Conservation (phyloP, 2,888 invertebrate species). For the Herminia tarsipennalis region DNA sequence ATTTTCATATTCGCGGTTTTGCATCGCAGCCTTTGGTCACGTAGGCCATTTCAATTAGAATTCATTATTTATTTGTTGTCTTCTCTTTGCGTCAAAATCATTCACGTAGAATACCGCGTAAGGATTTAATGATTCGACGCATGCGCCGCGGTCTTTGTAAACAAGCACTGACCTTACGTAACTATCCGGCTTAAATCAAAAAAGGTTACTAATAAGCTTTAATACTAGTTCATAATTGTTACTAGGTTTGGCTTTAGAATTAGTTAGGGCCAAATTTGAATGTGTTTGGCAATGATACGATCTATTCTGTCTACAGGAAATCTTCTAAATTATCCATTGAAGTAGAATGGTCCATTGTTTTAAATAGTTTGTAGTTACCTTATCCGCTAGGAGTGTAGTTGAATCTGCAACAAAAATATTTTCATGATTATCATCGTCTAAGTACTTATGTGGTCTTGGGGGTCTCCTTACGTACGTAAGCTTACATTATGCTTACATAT, state of each 20-base stretch:
- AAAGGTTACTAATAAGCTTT: not conserved
- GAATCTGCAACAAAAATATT: conserved; percentile 8
- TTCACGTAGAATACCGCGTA: too few relatives aligned
- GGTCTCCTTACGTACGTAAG: not conserved
- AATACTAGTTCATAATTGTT: not conserved
- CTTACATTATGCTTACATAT: not conserved
- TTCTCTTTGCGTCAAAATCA: too few relatives aligned
- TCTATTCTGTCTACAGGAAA: not conserved
- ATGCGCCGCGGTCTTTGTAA: too few relatives aligned
- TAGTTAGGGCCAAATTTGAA: not conserved
- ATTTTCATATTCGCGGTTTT: too few relatives aligned
- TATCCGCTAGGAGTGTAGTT: conserved; percentile 1
- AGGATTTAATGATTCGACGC: too few relatives aligned
- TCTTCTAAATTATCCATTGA: not conserved
- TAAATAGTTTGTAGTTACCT: conserved; percentile 1
- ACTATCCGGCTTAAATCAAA: not conserved
- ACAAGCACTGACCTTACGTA: too few relatives aligned
- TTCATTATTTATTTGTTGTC: too few relatives aligned
- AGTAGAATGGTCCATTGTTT: conserved; percentile 8
- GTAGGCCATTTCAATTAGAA: too few relatives aligned
- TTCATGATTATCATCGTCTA: not conserved
- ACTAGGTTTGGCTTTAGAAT: not conserved
- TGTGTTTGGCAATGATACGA: not conserved
- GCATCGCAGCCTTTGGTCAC: too few relatives aligned
- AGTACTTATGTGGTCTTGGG: not conserved